Evolutionary conservation across 2,888 invertebrate species (phyloP).

Genomic region (Ryuthela nishihirai): DNA sequence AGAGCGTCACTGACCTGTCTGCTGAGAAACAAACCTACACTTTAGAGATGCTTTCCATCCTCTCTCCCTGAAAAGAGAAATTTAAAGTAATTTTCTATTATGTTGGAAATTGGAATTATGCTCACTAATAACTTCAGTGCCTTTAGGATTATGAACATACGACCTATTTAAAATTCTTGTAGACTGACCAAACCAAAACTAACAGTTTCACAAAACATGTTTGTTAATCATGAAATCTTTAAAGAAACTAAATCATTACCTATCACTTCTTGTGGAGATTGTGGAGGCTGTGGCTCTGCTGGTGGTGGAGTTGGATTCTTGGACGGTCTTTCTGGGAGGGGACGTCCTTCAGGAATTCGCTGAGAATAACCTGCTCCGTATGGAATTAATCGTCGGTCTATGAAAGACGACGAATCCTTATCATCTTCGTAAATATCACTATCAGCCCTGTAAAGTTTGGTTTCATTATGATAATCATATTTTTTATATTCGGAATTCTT

Average conservation of each 20-base stretch:
- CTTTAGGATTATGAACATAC: too few species aligned
- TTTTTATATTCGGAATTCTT: constrained; percentile 1
- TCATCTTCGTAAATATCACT: background rate
- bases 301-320: background rate
- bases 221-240: too few species aligned
- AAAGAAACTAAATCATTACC: constrained; percentile 20
- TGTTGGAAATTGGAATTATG: too few species aligned
- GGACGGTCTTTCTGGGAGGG: background rate
- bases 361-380: constrained; percentile 1
- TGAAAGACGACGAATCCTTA: background rate
- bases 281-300: constrained; percentile 8
- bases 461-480: background rate
- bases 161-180: too few species aligned
- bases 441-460: constrained; percentile 25
- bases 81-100: too few species aligned
- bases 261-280: constrained; percentile 20
- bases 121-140: too few species aligned
- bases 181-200: too few species aligned
- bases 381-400: constrained; percentile 1
- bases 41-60: too few species aligned
- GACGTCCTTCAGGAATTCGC: background rate
- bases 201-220: too few species aligned
- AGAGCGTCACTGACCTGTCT: too few species aligned
- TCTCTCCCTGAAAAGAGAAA: too few species aligned
- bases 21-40: too few species aligned